Evolutionary conservation across 1,140 invertebrate species (phyloP).

Genomic region (Cydia strobilella): DNA sequence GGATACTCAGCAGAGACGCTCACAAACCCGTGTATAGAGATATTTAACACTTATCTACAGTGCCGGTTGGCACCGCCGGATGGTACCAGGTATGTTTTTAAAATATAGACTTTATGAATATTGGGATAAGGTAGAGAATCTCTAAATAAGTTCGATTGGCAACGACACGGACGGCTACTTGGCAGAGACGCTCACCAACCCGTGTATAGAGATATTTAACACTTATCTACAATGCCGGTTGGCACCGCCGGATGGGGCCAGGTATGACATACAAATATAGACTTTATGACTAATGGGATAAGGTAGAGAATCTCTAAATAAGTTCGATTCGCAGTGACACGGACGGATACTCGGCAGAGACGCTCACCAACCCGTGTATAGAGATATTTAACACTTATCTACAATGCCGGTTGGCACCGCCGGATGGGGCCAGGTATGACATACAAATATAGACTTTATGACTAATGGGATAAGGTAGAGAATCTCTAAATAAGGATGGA

Average conservation of each 20-base stretch:
- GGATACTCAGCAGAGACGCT: constrained; percentile 81
- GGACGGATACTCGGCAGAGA: constrained; percentile 81
- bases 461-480: background rate
- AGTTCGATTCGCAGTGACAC: constrained; percentile 83
- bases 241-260: constrained; percentile 88
- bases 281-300: background rate
- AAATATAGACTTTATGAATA: background rate
- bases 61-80: constrained; percentile 91
- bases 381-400: constrained; percentile 90
- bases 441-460: background rate
- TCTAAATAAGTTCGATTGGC: constrained; percentile 80
- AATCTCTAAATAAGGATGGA: constrained; percentile 81
- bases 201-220: constrained; percentile 85
- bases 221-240: constrained; percentile 91
- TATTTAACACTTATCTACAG: constrained; percentile 92
- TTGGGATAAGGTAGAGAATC: background rate
- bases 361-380: constrained; percentile 76
- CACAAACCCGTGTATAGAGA: constrained; percentile 77
- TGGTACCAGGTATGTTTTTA: constrained; percentile 81
- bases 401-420: constrained; percentile 89
- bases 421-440: constrained; percentile 86
- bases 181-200: constrained; percentile 79
- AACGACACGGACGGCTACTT: constrained; percentile 81
- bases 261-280: constrained; percentile 57
- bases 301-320: background rate